phyloP scores from a whole-genome alignment of 2,113 vertebrate species.

The Poeciliopsis prolifica region DNA sequence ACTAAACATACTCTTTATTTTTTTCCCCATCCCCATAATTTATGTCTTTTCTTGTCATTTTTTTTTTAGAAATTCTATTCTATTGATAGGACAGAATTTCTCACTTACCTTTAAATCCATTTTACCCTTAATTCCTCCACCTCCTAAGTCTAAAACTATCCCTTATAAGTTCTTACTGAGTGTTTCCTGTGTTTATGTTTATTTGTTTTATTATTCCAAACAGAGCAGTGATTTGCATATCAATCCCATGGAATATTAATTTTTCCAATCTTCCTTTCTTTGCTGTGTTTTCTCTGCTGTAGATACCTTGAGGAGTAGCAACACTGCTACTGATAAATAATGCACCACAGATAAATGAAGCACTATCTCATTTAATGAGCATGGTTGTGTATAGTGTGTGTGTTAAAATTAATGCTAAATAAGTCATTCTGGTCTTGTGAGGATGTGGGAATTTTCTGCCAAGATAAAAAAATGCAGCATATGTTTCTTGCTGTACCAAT shows the following conservation, averaged over 20 bases:
- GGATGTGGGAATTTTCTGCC: slow-evolving; percentile 34
- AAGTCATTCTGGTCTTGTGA: slow-evolving; percentile 44
- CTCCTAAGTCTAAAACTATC: no score
- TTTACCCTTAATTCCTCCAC: no score
- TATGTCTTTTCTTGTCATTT: no score
- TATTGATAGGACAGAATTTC: no score
- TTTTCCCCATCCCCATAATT: no score
- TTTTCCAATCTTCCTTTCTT: slow-evolving; percentile 56
- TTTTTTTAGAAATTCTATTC: no score
- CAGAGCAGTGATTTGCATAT: slow-evolving; percentile 57
- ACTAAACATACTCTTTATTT: no score
- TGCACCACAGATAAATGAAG: slow-evolving; percentile 70
- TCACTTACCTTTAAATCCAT: no score
- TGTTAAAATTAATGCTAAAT: slow-evolving; percentile 25
- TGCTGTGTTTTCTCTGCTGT: slow-evolving; percentile 60
- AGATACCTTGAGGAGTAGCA: slow-evolving; percentile 68
- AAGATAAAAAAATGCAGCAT: slow-evolving; percentile 65
- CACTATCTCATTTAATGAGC: slow-evolving; percentile 8
- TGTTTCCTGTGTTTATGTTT: background rate
- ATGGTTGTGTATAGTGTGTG: slow-evolving; percentile 7
- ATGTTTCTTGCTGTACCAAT: slow-evolving; percentile 54
- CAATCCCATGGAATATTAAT: slow-evolving; percentile 66
- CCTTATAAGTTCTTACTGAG: no score
- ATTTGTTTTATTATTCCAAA: slow-evolving; percentile 39
- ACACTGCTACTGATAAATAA: slow-evolving; percentile 67